Evolutionary conservation across 1,140 invertebrate genomes (phyloP).

Genomic region (Polypedilum vanderplanki): DNA sequence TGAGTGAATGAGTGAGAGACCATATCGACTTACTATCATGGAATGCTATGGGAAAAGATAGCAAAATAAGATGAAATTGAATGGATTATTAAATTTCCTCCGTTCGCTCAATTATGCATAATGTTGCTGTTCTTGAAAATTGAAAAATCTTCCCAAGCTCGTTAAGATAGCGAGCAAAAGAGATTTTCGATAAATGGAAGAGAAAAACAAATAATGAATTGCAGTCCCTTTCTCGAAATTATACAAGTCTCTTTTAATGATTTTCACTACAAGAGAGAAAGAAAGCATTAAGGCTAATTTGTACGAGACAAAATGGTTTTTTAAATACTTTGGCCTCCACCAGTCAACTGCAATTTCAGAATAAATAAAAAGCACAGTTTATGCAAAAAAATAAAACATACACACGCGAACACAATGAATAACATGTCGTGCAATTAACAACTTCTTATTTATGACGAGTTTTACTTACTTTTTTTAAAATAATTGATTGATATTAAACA

Average conservation of each 20-base stretch:
- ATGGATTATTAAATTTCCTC: conserved; percentile 13
- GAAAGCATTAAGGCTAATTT: background rate
- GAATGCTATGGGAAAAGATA: background rate
- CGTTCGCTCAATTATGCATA: conserved; percentile 1
- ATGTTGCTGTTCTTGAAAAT: background rate
- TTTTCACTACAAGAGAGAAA: background rate
- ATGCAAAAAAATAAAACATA: no score
- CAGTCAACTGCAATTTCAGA: background rate
- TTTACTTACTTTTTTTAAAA: background rate
- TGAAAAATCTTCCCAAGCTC: background rate
- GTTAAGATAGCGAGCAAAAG: no score
- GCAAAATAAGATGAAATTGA: background rate
- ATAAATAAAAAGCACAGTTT: no score
- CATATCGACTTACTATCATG: background rate
- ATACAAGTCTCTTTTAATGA: background rate
- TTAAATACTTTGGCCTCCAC: background rate
- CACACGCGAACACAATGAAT: no score
- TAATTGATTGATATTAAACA: no score
- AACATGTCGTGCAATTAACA: background rate
- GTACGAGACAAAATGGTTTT: background rate
- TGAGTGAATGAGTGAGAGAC: background rate
- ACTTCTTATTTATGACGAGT: conserved; percentile 11
- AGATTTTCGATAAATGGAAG: no score
- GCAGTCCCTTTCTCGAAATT: background rate
- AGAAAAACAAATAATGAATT: no score